phyloP scores from a whole-genome alignment of 1,140 invertebrate genomes.

The Myzus persicae region DNA sequence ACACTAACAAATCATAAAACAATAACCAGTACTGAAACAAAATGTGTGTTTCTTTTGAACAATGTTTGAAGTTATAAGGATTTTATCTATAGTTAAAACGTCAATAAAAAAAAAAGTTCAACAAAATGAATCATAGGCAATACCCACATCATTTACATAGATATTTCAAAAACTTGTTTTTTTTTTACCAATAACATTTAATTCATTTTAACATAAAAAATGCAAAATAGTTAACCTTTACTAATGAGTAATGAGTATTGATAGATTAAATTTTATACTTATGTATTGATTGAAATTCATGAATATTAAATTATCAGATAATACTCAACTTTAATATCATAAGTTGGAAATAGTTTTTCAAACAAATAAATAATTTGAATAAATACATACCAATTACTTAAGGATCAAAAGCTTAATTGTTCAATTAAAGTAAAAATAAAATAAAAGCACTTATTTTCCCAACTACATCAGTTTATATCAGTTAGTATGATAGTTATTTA shows the following conservation, averaged over 20 bases:
- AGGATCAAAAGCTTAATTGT: neutral
- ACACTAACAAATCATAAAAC: neutral
- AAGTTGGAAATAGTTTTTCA: neutral
- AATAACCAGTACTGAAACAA: neutral
- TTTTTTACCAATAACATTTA: too few relatives aligned
- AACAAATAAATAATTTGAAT: neutral
- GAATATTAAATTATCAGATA: neutral
- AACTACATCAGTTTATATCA: too few relatives aligned
- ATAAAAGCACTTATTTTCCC: too few relatives aligned
- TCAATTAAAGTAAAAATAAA: too few relatives aligned
- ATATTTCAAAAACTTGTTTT: neutral
- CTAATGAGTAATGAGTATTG: too few relatives aligned
- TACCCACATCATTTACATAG: too few relatives aligned
- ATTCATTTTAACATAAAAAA: too few relatives aligned
- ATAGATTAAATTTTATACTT: neutral
- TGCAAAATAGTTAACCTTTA: too few relatives aligned
- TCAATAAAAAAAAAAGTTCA: neutral
- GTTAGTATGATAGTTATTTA: neutral
- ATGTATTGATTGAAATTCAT: too few relatives aligned
- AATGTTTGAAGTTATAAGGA: neutral
- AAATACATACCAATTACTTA: neutral
- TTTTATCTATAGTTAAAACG: neutral
- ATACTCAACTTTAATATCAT: neutral
- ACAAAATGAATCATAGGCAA: too few relatives aligned
- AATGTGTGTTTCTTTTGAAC: neutral